phyloP scores from a whole-genome alignment of 35 echinoderm and acorn worm genomes.

The Ptychodera flava region DNA sequence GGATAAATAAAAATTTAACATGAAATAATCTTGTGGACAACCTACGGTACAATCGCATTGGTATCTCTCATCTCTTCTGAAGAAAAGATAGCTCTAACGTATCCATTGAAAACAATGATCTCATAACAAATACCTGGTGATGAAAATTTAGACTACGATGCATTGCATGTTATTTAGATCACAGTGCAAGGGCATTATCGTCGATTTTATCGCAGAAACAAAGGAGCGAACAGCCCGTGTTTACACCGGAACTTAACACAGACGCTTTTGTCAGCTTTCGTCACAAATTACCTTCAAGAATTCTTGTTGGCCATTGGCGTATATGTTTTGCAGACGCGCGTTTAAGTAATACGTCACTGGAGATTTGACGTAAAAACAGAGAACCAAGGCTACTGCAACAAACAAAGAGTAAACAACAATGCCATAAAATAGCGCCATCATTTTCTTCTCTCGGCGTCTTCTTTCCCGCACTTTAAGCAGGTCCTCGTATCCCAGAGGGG shows the following conservation, averaged over 20 bases:
- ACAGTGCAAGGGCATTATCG: background rate
- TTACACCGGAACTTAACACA: background rate
- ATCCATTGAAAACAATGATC: too few species aligned
- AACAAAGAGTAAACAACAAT: background rate
- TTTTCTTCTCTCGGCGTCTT: background rate
- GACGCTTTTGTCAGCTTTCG: background rate
- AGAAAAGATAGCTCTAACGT: too few species aligned
- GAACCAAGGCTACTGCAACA: background rate
- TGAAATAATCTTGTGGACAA: too few species aligned
- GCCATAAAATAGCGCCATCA: background rate
- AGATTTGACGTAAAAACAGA: background rate
- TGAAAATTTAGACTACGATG: background rate
- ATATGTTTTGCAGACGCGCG: background rate
- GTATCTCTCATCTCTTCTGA: too few species aligned
- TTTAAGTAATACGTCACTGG: background rate
- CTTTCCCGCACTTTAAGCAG: too few species aligned
- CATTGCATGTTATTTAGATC: background rate
- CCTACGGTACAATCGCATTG: too few species aligned
- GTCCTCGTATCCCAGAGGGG: too few species aligned
- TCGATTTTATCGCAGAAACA: background rate
- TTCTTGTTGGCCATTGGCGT: background rate
- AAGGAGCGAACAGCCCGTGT: background rate
- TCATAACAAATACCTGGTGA: too few species aligned
- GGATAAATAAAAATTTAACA: too few species aligned
- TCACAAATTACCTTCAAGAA: background rate